phyloP scores from a whole-genome alignment of 2,797 vertebrate species.

The Cottoperca gobio region DNA sequence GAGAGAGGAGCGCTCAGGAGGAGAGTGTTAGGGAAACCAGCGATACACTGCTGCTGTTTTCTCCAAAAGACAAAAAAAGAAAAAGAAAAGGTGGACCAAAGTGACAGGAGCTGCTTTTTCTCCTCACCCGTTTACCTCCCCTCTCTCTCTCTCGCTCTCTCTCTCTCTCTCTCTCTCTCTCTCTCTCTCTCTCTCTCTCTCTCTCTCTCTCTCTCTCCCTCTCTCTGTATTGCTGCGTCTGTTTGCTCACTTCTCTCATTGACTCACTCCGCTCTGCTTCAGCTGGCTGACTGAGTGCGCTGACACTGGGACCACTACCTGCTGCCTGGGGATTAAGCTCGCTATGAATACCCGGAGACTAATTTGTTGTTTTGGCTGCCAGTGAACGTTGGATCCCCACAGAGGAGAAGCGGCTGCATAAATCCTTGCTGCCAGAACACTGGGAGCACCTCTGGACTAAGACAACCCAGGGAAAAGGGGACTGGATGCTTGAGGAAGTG shows the following conservation, averaged over 20 bases:
- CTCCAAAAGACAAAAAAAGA: slow-evolving; percentile 11
- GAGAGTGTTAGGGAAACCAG: slow-evolving; percentile 68
- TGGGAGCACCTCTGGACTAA: slow-evolving; percentile 63
- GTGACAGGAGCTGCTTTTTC: slow-evolving; percentile 68
- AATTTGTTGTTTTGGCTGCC: slow-evolving; percentile 76
- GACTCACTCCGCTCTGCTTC: slow-evolving; percentile 60
- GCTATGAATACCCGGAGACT: slow-evolving; percentile 68
- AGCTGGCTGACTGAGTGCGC: slow-evolving; percentile 61
- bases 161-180: too few relatives aligned
- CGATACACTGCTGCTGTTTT: slow-evolving; percentile 58
- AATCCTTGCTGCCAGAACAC: slow-evolving; percentile 60
- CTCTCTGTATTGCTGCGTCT: slow-evolving; percentile 35
- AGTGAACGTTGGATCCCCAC: slow-evolving; percentile 56
- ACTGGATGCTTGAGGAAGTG: slow-evolving; percentile 64
- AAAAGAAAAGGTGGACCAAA: slow-evolving; percentile 55
- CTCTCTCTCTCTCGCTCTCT: background rate
- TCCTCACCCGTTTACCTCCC: slow-evolving; percentile 42
- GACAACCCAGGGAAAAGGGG: slow-evolving; percentile 41
- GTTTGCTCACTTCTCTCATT: slow-evolving; percentile 65
- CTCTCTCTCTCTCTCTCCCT: slow-evolving; percentile 2
- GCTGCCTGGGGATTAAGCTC: slow-evolving; percentile 78
- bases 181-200: background rate
- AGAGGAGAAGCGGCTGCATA: slow-evolving; percentile 65
- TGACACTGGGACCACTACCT: slow-evolving; percentile 81
- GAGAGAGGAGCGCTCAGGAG: slow-evolving; percentile 72